Conservation (phyloP, 2,113 vertebrate species). For the Psilopsiagon aymara region DNA sequence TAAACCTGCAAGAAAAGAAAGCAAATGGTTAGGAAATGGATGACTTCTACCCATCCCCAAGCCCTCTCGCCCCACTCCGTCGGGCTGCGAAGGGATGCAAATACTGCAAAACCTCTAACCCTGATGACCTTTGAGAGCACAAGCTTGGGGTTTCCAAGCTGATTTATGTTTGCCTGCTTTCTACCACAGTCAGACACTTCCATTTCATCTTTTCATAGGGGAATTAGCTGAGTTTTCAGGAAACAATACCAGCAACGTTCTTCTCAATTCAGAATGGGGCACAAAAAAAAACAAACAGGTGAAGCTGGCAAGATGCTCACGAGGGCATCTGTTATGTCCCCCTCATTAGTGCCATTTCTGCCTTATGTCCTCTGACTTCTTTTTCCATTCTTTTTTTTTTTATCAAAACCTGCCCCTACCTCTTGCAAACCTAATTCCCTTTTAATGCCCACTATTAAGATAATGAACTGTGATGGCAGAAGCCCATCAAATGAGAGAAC, state of each 20-base stretch:
- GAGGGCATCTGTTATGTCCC: conserved; percentile 76
- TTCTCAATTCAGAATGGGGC: conserved; percentile 67
- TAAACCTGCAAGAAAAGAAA: conserved; percentile 89
- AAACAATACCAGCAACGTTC: conserved; percentile 83
- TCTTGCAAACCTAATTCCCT: conserved; percentile 78
- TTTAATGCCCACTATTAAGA: conserved; percentile 83
- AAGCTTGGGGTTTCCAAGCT: conserved; percentile 87
- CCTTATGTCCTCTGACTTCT: conserved; percentile 61
- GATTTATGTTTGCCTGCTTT: conserved; percentile 95
- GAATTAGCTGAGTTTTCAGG: conserved; percentile 86
- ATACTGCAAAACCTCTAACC: conserved; percentile 78
- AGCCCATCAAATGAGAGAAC: conserved; percentile 92
- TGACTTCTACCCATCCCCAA: neutral
- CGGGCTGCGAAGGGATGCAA: conserved; percentile 26
- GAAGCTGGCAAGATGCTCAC: conserved; percentile 51
- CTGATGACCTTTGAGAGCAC: conserved; percentile 83
- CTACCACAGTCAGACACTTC: conserved; percentile 89
- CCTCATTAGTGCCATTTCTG: conserved; percentile 74
- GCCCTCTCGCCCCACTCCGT: neutral
- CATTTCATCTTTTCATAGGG: conserved; percentile 90
- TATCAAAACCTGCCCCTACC: conserved; percentile 73
- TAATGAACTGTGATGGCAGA: conserved; percentile 89
- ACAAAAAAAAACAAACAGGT: neutral
- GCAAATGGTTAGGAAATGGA: conserved; percentile 46
- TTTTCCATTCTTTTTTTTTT: conserved; percentile 59